phyloP scores from a whole-genome alignment of 2,797 vertebrate genomes.

The Gorsachius magnificus region DNA sequence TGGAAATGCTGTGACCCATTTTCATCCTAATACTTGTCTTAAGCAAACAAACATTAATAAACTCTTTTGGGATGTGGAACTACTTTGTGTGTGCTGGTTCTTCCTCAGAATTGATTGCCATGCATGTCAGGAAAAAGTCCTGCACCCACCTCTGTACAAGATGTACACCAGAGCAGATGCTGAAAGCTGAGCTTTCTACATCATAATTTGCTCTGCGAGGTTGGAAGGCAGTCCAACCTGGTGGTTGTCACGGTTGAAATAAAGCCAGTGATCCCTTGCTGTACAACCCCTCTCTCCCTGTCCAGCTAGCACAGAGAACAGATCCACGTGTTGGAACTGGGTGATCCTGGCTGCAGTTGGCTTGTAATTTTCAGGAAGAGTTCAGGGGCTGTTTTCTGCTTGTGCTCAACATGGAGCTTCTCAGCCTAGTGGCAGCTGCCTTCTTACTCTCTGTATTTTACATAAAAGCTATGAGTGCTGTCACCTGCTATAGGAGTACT shows the following conservation, averaged over 20 bases:
- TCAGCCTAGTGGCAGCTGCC: not conserved
- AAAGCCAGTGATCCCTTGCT: not conserved
- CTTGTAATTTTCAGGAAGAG: not conserved
- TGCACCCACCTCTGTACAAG: not conserved
- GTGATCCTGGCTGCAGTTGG: not conserved
- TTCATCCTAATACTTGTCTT: not conserved
- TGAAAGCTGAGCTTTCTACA: not conserved
- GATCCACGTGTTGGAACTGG: not conserved
- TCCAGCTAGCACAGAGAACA: not conserved
- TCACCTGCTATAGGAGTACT: not conserved
- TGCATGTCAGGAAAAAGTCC: not conserved
- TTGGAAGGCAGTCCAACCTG: not conserved
- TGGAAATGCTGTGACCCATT: not conserved
- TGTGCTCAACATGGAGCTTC: not conserved
- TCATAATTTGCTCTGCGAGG: not conserved
- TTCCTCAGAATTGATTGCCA: not conserved
- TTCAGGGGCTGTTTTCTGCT: not conserved
- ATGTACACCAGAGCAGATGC: not conserved
- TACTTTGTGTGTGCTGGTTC: not conserved
- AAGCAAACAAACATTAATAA: not conserved
- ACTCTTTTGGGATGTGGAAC: not conserved
- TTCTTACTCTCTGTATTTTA: not conserved
- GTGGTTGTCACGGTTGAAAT: not conserved
- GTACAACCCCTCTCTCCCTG: not conserved
- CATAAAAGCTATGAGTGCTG: not conserved